Evolutionary conservation across 2,888 invertebrate genomes (phyloP).

Genomic region (Byasa hedistus): DNA sequence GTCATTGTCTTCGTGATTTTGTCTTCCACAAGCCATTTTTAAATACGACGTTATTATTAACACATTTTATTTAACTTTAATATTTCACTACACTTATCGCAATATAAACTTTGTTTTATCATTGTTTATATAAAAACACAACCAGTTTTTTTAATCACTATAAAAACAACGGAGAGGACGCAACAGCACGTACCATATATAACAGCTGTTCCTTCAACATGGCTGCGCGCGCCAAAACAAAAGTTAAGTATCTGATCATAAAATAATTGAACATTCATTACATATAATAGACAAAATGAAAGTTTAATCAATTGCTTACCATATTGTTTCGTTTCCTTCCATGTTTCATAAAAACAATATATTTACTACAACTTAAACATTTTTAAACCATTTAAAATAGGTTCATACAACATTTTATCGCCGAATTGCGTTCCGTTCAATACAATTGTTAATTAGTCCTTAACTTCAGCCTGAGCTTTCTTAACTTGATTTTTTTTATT

Average conservation of each 20-base stretch:
- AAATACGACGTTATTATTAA: constrained; percentile 40
- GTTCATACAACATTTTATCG: neutral
- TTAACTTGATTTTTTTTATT: no score
- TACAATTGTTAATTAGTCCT: neutral
- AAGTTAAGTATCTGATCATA: constrained; percentile 37
- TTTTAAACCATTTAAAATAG: neutral
- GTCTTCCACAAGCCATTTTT: constrained; percentile 67
- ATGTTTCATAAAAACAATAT: neutral
- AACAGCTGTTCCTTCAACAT: constrained; percentile 77
- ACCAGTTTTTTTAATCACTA: constrained; percentile 43
- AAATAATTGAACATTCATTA: no score
- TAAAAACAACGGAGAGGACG: constrained; percentile 59
- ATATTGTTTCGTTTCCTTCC: neutral
- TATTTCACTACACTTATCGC: constrained; percentile 40
- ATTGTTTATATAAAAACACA: constrained; percentile 42
- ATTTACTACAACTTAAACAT: neutral
- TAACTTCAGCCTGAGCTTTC: no score
- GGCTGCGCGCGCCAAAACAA: constrained; percentile 75
- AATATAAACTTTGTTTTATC: constrained; percentile 42
- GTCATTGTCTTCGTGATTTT: constrained; percentile 60
- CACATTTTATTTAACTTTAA: constrained; percentile 43
- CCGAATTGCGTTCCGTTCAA: neutral
- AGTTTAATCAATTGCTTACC: neutral
- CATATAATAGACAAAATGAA: no score
- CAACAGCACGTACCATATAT: constrained; percentile 43